Evolutionary conservation across 37 sponge, comb jelly and placozoan genomes (phyloP), one percentile per base, ranked within the genome.

Genomic region (Diacarnus erythraeanus): DNA sequence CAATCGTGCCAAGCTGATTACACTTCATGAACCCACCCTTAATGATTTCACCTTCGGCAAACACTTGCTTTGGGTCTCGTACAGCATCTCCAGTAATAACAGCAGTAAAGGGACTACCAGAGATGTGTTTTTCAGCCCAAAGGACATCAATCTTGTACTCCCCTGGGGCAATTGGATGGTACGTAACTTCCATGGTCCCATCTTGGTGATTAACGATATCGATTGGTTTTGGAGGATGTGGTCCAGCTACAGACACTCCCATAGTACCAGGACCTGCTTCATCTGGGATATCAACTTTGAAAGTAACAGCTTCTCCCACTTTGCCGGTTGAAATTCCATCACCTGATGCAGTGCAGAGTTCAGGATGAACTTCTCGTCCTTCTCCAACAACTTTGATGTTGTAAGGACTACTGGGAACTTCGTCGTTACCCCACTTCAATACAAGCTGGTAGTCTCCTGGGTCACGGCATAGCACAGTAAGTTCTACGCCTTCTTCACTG

Each of bases 201-300:
- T 92, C 92, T 17, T 80, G 76, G 56, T 82, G 72, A 66, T 90
- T 90, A 56, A 77, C 34, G 1, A 94, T 89, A 56, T 86, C 74
- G n/a, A 94, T 90, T 3, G 94, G 94, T 47, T 90, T 87, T 15
- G 94, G 91, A 26, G 94, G 94, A 64, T 90, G 88, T 2, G 94
- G 91, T 1, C 94, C 94, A 1, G 68, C 39, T 1, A 94, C 84
- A 0, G 90, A 87, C 21, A 94, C 90, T 0, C 75, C 78, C 31
- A 94, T 82, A 30, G 84, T 80, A 5, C 94, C 94, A 37, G 94
- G 94, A 17, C 94, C 94, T 0, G 94, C 94, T 0, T 84, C 88
- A 18, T 94, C 94, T 0, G 90, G 87, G 15, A 90, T 82, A 18
- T 79, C n/a, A 9, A 94, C 90, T 22, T 27, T 84, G 57, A 94